These are phyloP conservation scores for Ictalurus punctatus DNA, from an alignment of 2,113 vertebrate species.

Conservation along the genomic window DNA sequence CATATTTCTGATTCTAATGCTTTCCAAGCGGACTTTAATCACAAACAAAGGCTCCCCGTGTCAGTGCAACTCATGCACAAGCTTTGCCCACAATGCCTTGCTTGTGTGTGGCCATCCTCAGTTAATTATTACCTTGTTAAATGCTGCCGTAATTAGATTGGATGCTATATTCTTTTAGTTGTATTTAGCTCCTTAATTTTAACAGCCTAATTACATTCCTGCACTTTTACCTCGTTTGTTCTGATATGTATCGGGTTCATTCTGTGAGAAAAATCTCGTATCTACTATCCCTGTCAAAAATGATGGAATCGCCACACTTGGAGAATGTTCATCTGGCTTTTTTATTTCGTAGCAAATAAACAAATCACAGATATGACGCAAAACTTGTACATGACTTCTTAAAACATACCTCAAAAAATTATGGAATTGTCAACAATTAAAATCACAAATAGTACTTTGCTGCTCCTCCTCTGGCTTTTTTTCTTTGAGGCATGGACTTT, in stretches of 20 bases:
- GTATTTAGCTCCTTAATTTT: slow-evolving; percentile 66
- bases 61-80: slow-evolving; percentile 61
- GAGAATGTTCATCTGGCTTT: no score
- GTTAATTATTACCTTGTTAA: slow-evolving; percentile 71
- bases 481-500: no score
- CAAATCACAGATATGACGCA: no score
- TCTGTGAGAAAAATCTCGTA: slow-evolving; percentile 15
- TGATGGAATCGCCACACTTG: no score
- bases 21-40: slow-evolving; percentile 69
- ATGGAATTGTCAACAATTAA: no score
- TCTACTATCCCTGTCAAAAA: not conserved
- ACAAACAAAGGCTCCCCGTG: slow-evolving; percentile 65
- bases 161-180: slow-evolving; percentile 70
- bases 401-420: no score
- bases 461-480: no score
- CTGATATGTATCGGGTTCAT: slow-evolving; percentile 1
- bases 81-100: slow-evolving; percentile 64
- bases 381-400: no score
- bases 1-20: slow-evolving; percentile 67
- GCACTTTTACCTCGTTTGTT: slow-evolving; percentile 33
- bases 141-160: slow-evolving; percentile 71
- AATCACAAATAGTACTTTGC: no score
- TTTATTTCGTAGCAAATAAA: no score
- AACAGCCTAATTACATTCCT: slow-evolving; percentile 70
- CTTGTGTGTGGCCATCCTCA: slow-evolving; percentile 63